Conservation (phyloP, 2,888 invertebrate species). For the Orchesella flavescens region DNA sequence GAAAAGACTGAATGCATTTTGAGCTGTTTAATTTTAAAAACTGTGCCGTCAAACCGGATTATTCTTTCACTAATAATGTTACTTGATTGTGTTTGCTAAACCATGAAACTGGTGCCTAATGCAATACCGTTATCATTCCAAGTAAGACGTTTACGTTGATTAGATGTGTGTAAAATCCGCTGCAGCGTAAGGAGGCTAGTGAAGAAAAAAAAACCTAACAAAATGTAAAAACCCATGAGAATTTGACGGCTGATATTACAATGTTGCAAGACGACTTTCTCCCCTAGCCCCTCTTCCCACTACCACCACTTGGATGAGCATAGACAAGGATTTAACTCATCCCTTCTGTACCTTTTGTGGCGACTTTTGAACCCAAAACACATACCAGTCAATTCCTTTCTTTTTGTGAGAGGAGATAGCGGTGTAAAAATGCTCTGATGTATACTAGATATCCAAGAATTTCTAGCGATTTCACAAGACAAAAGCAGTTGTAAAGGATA, state of each 20-base stretch:
- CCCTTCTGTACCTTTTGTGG: conserved; percentile 20
- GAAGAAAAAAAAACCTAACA: background rate
- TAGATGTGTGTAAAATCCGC: too few relatives aligned
- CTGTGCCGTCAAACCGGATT: too few relatives aligned
- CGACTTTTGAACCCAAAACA: conserved; percentile 48
- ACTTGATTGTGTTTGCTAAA: too few relatives aligned
- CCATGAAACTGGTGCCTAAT: too few relatives aligned
- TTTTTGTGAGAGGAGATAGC: background rate
- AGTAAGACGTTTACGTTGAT: too few relatives aligned
- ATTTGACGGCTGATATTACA: conserved; percentile 5
- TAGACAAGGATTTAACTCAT: conserved; percentile 24
- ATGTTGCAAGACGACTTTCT: background rate
- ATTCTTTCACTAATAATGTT: too few relatives aligned
- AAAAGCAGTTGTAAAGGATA: background rate
- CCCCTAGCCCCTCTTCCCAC: background rate
- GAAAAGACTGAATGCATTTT: too few relatives aligned
- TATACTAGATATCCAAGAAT: conserved; percentile 1
- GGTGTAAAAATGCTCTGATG: background rate
- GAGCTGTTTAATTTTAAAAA: too few relatives aligned
- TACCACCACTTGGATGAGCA: background rate
- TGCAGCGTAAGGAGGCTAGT: too few relatives aligned
- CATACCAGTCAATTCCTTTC: conserved; percentile 10
- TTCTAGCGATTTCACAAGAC: conserved; percentile 28
- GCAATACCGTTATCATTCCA: too few relatives aligned
- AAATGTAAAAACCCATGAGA: conserved; percentile 9